Conservation (phyloP, 2,888 invertebrate genomes). For the Cyclophora punctaria region DNA sequence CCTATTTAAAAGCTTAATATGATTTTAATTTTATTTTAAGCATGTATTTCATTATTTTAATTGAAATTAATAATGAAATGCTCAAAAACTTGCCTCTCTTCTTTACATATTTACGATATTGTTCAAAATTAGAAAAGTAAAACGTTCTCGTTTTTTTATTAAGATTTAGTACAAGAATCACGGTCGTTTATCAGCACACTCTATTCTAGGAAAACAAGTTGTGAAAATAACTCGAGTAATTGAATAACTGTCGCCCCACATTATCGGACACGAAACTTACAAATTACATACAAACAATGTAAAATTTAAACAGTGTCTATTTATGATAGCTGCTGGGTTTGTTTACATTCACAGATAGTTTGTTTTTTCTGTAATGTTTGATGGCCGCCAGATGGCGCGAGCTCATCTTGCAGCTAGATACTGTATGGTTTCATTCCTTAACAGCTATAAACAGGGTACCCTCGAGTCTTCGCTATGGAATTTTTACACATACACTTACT, state of each 20-base stretch:
- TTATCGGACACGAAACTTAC: too few species aligned
- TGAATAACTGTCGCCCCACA: too few species aligned
- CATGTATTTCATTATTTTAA: not conserved
- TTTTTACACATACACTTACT: constrained; percentile 51
- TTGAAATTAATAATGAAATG: too few species aligned
- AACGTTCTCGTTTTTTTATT: too few species aligned
- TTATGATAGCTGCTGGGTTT: constrained; percentile 48
- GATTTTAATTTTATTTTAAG: constrained; percentile 6
- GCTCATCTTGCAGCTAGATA: constrained; percentile 44
- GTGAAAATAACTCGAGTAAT: too few species aligned
- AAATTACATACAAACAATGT: constrained; percentile 29
- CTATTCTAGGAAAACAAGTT: too few species aligned
- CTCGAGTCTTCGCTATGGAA: constrained; percentile 48
- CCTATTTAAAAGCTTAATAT: constrained; percentile 14
- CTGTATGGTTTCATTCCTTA: constrained; percentile 59
- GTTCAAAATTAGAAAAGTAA: too few species aligned
- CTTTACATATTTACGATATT: too few species aligned
- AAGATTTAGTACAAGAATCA: too few species aligned
- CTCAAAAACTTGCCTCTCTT: too few species aligned
- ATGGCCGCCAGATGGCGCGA: constrained; percentile 67
- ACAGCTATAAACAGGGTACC: constrained; percentile 61
- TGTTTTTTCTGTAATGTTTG: constrained; percentile 64
- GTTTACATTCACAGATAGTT: constrained; percentile 65
- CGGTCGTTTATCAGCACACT: too few species aligned
- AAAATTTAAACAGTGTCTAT: constrained; percentile 51